A percentile compares a stretch with the other conserved stretches of the same genome.
Evolutionary conservation across 2,797 vertebrate genomes (phyloP).

Genomic region (Paratrypauchen microcephalus): DNA sequence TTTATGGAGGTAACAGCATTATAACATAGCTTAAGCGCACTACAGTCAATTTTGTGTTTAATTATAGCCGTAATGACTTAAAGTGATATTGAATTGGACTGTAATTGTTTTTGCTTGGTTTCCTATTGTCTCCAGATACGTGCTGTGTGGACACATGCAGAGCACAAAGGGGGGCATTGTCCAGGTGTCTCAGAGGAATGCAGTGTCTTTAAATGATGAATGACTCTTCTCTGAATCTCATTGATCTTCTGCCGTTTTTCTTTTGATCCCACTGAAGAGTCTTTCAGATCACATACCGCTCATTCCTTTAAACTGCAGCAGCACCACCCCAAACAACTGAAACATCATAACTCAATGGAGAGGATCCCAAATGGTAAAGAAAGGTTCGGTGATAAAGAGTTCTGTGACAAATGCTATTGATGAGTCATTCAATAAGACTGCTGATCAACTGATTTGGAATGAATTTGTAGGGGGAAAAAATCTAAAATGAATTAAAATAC

Average conservation of each 20-base stretch:
- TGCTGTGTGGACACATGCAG: neutral
- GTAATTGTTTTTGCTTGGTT: slow-evolving; percentile 7
- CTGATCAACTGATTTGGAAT: slow-evolving; percentile 9
- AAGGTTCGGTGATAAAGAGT: slow-evolving; percentile 10
- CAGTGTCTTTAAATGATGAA: slow-evolving; percentile 40
- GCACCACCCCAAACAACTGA: slow-evolving; percentile 36
- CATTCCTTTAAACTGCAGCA: slow-evolving; percentile 39
- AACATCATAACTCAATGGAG: slow-evolving; percentile 16
- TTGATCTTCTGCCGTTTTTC: slow-evolving; percentile 35
- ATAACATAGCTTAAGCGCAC: too few relatives aligned
- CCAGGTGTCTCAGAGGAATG: slow-evolving; percentile 45
- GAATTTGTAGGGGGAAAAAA: neutral
- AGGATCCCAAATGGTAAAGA: neutral
- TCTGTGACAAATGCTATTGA: neutral
- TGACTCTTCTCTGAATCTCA: slow-evolving; percentile 33
- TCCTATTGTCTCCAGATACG: neutral
- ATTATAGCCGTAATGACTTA: neutral
- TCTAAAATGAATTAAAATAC: neutral
- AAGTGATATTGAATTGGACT: slow-evolving; percentile 14
- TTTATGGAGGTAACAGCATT: too few relatives aligned
- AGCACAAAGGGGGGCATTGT: slow-evolving; percentile 20
- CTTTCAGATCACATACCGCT: slow-evolving; percentile 34
- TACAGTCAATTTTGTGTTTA: too few relatives aligned
- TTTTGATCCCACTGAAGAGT: slow-evolving; percentile 42
- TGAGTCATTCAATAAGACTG: neutral